Base-by-base conservation (phyloP, 2,888 invertebrate species). In the Tryphoninae sp. region DNA sequence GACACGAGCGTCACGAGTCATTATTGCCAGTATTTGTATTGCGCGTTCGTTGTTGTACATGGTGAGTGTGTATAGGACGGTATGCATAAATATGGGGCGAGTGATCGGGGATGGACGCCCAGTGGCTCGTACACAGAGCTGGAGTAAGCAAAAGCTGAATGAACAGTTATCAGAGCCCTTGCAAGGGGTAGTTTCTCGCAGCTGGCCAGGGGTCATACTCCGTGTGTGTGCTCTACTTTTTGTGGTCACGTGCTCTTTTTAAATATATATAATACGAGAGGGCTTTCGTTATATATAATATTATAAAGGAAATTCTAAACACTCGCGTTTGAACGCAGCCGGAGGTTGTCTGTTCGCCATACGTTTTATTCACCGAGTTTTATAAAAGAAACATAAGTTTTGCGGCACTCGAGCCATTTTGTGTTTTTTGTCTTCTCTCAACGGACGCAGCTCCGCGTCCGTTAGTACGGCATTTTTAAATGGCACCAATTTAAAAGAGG, bases 161-260 rank as follows among this genome's bases (percentile, higher is more conserved):
- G 42, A 67, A 16, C 42, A 61, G 22, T 65, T 26, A 13, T 53
- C 8, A 26, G 49, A 26, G 45, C n/a, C 23, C 13, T n/a, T 19
- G 3, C 49, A 8, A 68, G 45, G 61, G 16, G 19, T 19, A 19
- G 85, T 86, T 88, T 88, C 88, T 87, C 84, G 85, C 89, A 87
- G 89, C 88, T 88, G 87, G 83, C 62, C 67, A 9, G 40, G 40
- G 75, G 71, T 55, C 45, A 33, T 33, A 6, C 76, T 65, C 58
- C 16, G 61, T 58, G 55, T 59, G 51, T 59, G 55, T 65, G 51
- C 69, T 67, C 76, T 78, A 78, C 65, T 80, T 85, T 85, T 84
- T 80, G 80, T 67, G 86, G 87, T 86, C 89, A 87, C 89, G 88
- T 89, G 89, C 80, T 87, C 81, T 86, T 77, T 84, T 86, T 86